Conservation (phyloP, 1,140 invertebrate species). For the Lordiphosa collinella region DNA sequence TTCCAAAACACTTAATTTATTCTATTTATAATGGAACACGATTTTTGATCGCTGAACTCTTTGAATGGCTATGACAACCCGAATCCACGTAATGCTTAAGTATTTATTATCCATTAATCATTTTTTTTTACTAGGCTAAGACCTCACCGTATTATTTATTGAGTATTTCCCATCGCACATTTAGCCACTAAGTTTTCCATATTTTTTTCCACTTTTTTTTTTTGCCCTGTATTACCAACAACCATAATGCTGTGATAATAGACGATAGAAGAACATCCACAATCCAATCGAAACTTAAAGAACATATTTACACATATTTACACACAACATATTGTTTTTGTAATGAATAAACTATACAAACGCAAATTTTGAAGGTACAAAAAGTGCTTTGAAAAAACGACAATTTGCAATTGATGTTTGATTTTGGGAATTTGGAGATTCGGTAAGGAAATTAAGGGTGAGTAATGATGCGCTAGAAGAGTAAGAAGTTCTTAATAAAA, state of each 20-base stretch:
- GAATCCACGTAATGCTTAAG: constrained; percentile 16
- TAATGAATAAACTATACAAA: not conserved
- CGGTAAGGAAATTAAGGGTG: too few relatives aligned
- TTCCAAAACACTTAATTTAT: constrained; percentile 43
- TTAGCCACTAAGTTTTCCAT: constrained; percentile 33
- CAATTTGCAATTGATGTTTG: too few relatives aligned
- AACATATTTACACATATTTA: constrained; percentile 8
- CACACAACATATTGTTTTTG: not conserved
- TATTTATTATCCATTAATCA: constrained; percentile 2
- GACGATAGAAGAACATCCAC: constrained; percentile 30
- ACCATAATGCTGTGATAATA: constrained; percentile 72
- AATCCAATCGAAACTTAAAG: constrained; percentile 22
- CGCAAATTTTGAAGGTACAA: not conserved
- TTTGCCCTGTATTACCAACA: constrained; percentile 63
- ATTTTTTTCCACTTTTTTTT: constrained; percentile 6
- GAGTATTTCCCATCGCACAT: constrained; percentile 39
- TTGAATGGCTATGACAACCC: constrained; percentile 30
- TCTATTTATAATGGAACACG: not conserved
- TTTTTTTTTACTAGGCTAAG: constrained; percentile 25
- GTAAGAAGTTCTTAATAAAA: too few relatives aligned
- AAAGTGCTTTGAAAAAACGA: too few relatives aligned
- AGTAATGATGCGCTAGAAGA: too few relatives aligned
- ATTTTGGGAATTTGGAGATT: too few relatives aligned
- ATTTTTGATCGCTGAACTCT: too few relatives aligned
- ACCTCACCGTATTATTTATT: constrained; percentile 53